These are phyloP conservation scores for Cydia strobilella DNA, from an alignment of 1,140 invertebrate genomes.

Conservation along the genomic window DNA sequence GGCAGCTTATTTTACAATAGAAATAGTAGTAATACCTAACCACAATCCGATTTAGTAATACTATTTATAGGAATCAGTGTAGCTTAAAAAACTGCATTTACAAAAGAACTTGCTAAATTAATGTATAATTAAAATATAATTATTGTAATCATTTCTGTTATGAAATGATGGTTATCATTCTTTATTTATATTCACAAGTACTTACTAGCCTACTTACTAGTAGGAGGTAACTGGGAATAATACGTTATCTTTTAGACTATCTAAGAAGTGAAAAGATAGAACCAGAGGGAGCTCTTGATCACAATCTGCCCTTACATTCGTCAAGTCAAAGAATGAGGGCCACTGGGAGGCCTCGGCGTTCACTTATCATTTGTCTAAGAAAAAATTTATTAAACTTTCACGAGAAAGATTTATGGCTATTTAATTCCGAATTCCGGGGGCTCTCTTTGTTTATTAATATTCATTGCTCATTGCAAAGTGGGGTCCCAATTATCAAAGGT, in stretches of 20 bases:
- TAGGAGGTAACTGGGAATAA: background rate
- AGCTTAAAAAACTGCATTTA: background rate
- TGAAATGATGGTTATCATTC: too few species aligned
- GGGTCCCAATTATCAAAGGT: slow-evolving; percentile 62
- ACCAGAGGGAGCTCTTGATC: slow-evolving; percentile 4
- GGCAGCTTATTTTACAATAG: slow-evolving; percentile 12
- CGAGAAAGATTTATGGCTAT: slow-evolving; percentile 42
- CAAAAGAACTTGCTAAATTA: background rate
- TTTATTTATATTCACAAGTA: too few species aligned
- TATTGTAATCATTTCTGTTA: background rate
- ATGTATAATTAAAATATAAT: background rate
- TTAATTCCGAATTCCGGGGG: slow-evolving; percentile 41
- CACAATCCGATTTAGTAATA: slow-evolving; percentile 2
- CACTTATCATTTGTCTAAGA: slow-evolving; percentile 47
- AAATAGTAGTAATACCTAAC: slow-evolving; percentile 12
- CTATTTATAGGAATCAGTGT: slow-evolving; percentile 15
- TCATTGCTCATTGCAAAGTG: slow-evolving; percentile 65
- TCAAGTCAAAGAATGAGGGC: background rate
- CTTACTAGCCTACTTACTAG: too few species aligned
- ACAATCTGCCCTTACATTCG: slow-evolving; percentile 1
- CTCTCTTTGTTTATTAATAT: slow-evolving; percentile 62
- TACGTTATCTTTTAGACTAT: background rate
- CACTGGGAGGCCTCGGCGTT: background rate
- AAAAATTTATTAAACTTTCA: slow-evolving; percentile 40
- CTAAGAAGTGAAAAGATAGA: slow-evolving; percentile 7